Evolutionary conservation across 2,113 vertebrate species (phyloP), one percentile per base, ranked within the genome.

Genomic region (Acanthochromis polyacanthus): DNA sequence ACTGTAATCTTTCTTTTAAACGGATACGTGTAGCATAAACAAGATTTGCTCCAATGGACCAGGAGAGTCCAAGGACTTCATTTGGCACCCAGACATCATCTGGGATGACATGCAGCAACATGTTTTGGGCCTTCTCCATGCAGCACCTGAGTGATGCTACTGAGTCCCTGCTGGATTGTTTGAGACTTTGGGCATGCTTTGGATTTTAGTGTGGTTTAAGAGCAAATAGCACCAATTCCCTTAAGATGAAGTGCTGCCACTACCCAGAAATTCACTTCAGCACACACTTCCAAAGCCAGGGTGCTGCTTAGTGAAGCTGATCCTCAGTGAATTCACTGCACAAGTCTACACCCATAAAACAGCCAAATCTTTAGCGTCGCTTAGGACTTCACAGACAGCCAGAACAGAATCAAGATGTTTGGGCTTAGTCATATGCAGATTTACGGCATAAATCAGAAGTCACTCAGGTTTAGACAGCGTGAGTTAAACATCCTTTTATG

Each of bases 41-140:
- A 59, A 43, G 12, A 59, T 50, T 60, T 60, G 20, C 16, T 71
- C 56, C n/a, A 56, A 38, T 68, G 28, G 48, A 67, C 10, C 43
- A 17, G 32, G 22, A 8, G 1, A 16, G 17, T 48, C 22, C 15
- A 20, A 32, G 28, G 19, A 62, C 46, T 23, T 19, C 8, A 55
- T 30, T 22, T 12, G 17, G 46, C 28, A 43, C 40, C 40, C 12
- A 15, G 12, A 8, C 0, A 15, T 14, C 40, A 43, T 43, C 15
- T 43, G 40, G 11, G 11, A 43, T 43, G 2, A 59, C 23, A 71
- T 59, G 45, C 22, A 17, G 12, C 8, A 23, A 17, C 11, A 23
- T 22, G 48, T 61, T 40, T 15, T 12, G 40, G 14, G 40, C 25
- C 10, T 28, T 38, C 11, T 53, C 52, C 10, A 20, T 15, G 40